Percentiles rank a stretch among this genome's conserved stretches.
Conservation (phyloP, 1,140 invertebrate species). For the fruit fly (Drosophila melanogaster) region Release_6_plus_ISO1_MT NT_033779.5:10713001-10713500, state of each 20-base stretch:
- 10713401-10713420: slow-evolving; percentile 25
- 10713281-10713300: slow-evolving; percentile 45
- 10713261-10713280: slow-evolving; percentile 67
- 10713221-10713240: slow-evolving; percentile 45
- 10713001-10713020: neutral
- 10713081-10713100: no score
- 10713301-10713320: slow-evolving; percentile 30
- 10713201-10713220: slow-evolving; percentile 60
- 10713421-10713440: slow-evolving; percentile 19
- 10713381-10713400: slow-evolving; percentile 24
- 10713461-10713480: slow-evolving; percentile 58
- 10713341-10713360: slow-evolving; percentile 8
- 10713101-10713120: no score
- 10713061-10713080: no score
- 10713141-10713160: neutral
- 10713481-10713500: slow-evolving; percentile 6
- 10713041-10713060: no score
- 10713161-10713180: slow-evolving; percentile 9
- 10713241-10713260: slow-evolving; percentile 59
- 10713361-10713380: slow-evolving; percentile 69
- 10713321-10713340: slow-evolving; percentile 21
- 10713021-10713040: no score
- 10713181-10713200: slow-evolving; percentile 40
- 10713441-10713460: slow-evolving; percentile 70
- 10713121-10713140: no score